A percentile compares a stretch with the other conserved stretches of the same genome.
Conservation (phyloP, 2,888 invertebrate genomes). For the Lasioglossum oenotherae region DNA sequence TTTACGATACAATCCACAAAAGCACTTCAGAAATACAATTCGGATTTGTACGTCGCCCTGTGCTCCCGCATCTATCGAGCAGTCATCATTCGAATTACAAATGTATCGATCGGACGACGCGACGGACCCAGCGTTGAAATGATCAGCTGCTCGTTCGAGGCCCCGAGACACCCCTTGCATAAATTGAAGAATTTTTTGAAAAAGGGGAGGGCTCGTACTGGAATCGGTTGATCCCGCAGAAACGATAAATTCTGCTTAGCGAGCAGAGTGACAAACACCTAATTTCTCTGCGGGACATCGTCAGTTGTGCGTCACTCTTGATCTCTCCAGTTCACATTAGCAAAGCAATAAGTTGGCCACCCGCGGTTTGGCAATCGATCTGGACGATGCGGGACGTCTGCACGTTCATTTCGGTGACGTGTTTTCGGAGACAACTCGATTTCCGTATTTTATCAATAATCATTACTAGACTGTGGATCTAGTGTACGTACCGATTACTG, state of each 20-base stretch:
- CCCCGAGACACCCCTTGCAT: constrained; percentile 51
- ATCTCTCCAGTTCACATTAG: constrained; percentile 64
- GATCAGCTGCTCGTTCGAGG: constrained; percentile 43
- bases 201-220: constrained; percentile 10
- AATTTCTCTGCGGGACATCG: constrained; percentile 68
- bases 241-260: constrained; percentile 70
- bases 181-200: constrained; percentile 48
- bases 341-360: constrained; percentile 76
- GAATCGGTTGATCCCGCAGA: constrained; percentile 62
- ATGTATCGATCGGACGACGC: constrained; percentile 48
- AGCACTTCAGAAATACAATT: constrained; percentile 22
- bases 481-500: no score
- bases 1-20: constrained; percentile 10
- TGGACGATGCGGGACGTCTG: constrained; percentile 40
- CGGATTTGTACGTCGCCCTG: constrained; percentile 32
- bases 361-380: constrained; percentile 62
- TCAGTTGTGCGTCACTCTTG: constrained; percentile 52
- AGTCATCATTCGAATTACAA: constrained; percentile 54
- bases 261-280: constrained; percentile 46
- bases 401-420: constrained; percentile 17
- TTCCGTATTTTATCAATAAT: constrained; percentile 8
- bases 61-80: constrained; percentile 51
- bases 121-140: constrained; percentile 14
- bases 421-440: background rate
- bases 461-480: background rate